Evolutionary conservation across 1,140 invertebrate genomes (phyloP), one percentile per base, ranked within the genome.

Genomic region (Camponotus pennsylvanicus): DNA sequence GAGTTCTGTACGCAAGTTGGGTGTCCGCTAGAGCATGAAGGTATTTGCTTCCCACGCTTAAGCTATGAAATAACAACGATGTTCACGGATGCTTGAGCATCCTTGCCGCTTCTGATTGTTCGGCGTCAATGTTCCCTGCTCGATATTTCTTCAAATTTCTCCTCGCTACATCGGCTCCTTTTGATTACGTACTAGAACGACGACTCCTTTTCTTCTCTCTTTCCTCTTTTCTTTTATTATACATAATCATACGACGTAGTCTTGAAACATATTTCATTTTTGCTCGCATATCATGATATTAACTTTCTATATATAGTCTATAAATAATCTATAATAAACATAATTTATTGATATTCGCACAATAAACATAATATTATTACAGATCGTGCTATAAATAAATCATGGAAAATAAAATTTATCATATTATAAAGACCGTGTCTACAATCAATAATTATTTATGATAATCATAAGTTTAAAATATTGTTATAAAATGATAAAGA

Each of bases 41-140:
- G 71, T 76, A 88, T 88, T 83, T 57, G 34, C 71, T 88, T 88
- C 86, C 71, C 86, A 88, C 85, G 66, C 52, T 87, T 55, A 84
- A 88, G 37, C 32, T 32, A n/a, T 61, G 18, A 79, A 86, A 84
- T 88, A 87, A 84, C 64, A 88, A 86, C 78, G 49, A 88, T 79
- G 49, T 40, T 69, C 70, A 55, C 66, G 59, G 49, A 84, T 83
- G 78, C 21, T 52, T 66, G 45, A 32, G 45, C 57, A 69, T 69
- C 55, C 64, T 71, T 27, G 64, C 13, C 21, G 55, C 3, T n/a
- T 79, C 13, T 18, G 27, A 3, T 45, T 77, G 21, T 49, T 9
- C 9, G 37, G 34, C 49, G n/a, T 42, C 61, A 59, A 32, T 27
- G 45, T 77, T 57, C 3, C 13, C 21, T 40, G 34, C 57, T 64